Percentiles rank a stretch among this genome's conserved stretches.
Conservation (phyloP, 35 echinoderm and acorn worm species). For the Hemicentrotus pulcherrimus region DNA sequence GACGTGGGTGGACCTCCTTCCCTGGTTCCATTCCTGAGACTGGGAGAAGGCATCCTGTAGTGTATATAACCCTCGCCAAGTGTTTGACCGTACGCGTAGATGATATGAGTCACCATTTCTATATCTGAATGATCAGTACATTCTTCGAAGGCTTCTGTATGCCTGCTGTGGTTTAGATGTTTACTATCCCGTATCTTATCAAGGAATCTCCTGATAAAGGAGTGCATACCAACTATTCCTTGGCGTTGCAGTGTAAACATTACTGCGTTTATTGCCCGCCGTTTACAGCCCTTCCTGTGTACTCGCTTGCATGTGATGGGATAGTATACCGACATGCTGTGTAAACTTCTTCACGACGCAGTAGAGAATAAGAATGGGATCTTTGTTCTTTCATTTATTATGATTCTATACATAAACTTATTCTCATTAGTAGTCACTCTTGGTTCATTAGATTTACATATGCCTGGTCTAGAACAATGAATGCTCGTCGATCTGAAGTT, state of each 20-base stretch:
- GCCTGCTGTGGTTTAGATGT: conserved; percentile 7
- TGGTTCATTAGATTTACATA: too few species aligned
- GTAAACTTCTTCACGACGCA: neutral
- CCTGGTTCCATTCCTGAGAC: too few species aligned
- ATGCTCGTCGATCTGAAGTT: too few species aligned
- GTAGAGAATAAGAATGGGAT: neutral
- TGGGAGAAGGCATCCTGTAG: neutral
- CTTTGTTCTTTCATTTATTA: neutral
- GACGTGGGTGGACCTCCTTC: too few species aligned
- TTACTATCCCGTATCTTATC: neutral
- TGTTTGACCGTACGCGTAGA: neutral
- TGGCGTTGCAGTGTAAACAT: neutral
- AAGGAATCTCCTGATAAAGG: neutral
- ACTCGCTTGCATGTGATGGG: too few species aligned
- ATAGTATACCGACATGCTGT: neutral
- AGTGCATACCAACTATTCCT: neutral
- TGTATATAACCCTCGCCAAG: neutral
- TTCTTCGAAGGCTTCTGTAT: neutral
- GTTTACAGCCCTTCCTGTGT: neutral
- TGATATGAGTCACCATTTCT: neutral
- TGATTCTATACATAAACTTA: too few species aligned
- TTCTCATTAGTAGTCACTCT: too few species aligned
- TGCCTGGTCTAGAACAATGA: too few species aligned
- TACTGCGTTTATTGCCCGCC: neutral
- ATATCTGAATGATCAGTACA: neutral